Evolutionary conservation across 2,797 vertebrate genomes (phyloP).

Genomic region (Haliaeetus albicilla): DNA sequence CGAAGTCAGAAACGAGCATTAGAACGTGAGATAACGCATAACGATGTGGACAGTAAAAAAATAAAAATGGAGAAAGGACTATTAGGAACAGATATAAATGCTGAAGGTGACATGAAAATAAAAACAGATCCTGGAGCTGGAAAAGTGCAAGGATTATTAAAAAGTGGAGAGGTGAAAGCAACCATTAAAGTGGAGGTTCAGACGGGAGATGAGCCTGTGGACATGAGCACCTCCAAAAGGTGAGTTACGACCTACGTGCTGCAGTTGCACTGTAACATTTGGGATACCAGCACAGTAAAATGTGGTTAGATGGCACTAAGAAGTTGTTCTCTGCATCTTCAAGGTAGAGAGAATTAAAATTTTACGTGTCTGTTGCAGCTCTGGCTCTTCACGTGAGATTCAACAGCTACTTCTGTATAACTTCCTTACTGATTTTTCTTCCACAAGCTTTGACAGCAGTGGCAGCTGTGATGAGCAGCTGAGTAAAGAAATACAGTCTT

Average conservation of each 20-base stretch:
- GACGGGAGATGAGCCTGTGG: constrained; percentile 88
- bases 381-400: neutral
- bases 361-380: fast-evolving
- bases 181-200: constrained; percentile 89
- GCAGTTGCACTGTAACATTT: fast-evolving
- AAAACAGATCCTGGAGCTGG: constrained; percentile 65
- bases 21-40: constrained; percentile 80
- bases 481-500: neutral
- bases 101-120: constrained; percentile 66
- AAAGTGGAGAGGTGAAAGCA: constrained; percentile 82
- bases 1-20: constrained; percentile 95
- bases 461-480: neutral
- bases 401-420: neutral
- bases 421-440: neutral
- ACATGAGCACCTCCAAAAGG: constrained; percentile 97
- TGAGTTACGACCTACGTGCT: constrained; percentile 47
- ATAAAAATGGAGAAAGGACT: constrained; percentile 85
- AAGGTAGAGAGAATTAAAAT: neutral
- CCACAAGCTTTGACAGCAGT: neutral
- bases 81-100: constrained; percentile 43
- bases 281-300: neutral
- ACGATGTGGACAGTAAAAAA: constrained; percentile 86
- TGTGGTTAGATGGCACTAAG: neutral
- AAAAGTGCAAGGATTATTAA: constrained; percentile 78
- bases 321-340: neutral